phyloP scores from a whole-genome alignment of 2,797 vertebrate species.

The Pampus argenteus region DNA sequence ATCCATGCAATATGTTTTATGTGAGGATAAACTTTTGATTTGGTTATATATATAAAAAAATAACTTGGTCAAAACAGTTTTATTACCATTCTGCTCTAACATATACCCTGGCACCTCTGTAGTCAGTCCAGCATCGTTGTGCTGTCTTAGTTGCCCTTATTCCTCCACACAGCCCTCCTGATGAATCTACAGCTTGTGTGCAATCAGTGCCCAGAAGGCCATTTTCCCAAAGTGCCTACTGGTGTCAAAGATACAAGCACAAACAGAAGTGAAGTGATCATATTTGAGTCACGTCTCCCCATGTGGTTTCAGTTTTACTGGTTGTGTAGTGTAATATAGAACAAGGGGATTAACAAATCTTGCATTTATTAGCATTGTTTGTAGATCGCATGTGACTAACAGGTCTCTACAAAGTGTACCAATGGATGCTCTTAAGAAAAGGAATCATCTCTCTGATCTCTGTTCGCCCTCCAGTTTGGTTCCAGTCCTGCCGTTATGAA shows the following conservation, averaged over 20 bases:
- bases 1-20: neutral
- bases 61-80: neutral
- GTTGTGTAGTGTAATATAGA: neutral
- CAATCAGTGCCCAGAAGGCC: neutral
- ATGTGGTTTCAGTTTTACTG: neutral
- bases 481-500: neutral
- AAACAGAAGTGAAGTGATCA: constrained; percentile 1
- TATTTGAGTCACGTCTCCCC: neutral
- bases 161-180: neutral
- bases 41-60: neutral
- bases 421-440: neutral
- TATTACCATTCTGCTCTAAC: too few species aligned
- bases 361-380: neutral
- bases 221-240: constrained; percentile 1
- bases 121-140: neutral
- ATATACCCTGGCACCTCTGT: too few species aligned
- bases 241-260: neutral
- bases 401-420: neutral
- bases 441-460: neutral
- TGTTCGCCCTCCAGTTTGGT: neutral
- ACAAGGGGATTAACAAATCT: neutral
- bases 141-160: neutral
- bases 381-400: neutral
- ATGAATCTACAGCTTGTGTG: constrained; percentile 8
- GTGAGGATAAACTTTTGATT: neutral